These are phyloP conservation scores for Caenorhabditis macrosperma DNA, from an alignment of 2,888 invertebrate genomes.

Conservation along the genomic window DNA sequence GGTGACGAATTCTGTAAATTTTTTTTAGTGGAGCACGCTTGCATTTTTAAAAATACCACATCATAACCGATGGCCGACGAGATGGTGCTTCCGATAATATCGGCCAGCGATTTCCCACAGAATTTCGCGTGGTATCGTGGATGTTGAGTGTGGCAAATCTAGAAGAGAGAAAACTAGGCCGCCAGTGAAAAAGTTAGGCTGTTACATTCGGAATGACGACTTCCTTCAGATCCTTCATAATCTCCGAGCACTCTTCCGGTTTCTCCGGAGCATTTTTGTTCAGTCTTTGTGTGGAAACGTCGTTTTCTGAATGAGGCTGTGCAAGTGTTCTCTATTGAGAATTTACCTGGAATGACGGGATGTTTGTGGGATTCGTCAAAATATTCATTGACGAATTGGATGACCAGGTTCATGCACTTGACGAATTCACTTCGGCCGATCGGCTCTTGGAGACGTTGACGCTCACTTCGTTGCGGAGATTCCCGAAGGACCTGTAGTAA, in stretches of 20 bases:
- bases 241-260: slow-evolving; percentile 26
- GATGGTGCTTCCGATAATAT: slow-evolving; percentile 46
- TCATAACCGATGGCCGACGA: slow-evolving; percentile 35
- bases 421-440: slow-evolving; percentile 46
- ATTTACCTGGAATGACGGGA: slow-evolving; percentile 48
- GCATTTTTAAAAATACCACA: slow-evolving; percentile 12
- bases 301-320: slow-evolving; percentile 10
- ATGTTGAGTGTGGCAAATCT: slow-evolving; percentile 59
- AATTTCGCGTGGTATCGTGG: slow-evolving; percentile 58
- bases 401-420: slow-evolving; percentile 29
- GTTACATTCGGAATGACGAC: slow-evolving; percentile 51
- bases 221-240: slow-evolving; percentile 50
- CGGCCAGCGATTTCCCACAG: slow-evolving; percentile 47
- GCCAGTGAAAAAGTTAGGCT: background rate
- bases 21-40: background rate
- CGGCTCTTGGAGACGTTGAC: slow-evolving; percentile 56
- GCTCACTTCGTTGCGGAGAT: slow-evolving; percentile 44
- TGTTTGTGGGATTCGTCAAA: slow-evolving; percentile 60
- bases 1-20: slow-evolving; percentile 42
- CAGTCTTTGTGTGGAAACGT: slow-evolving; percentile 7
- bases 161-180: background rate
- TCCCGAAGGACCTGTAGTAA: slow-evolving; percentile 8
- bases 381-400: slow-evolving; percentile 56
- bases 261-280: slow-evolving; percentile 28
- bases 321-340: background rate